phyloP scores from a whole-genome alignment of 2,888 invertebrate species.

The Orgyia antiqua region DNA sequence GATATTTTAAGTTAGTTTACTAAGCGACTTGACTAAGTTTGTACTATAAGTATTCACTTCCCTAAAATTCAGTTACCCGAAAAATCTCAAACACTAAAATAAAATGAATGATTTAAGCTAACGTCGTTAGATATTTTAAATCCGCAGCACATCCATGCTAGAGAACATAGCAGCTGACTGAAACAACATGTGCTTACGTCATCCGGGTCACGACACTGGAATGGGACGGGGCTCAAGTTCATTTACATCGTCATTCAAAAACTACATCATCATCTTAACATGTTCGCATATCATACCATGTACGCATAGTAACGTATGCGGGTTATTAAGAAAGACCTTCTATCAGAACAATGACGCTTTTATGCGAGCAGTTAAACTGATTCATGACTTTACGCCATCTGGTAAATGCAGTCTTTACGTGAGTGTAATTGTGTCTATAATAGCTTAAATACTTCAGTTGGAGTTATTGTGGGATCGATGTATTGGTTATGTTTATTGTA shows the following conservation, averaged over 20 bases:
- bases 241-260: slow-evolving; percentile 12
- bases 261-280: slow-evolving; percentile 8
- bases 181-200: slow-evolving; percentile 36
- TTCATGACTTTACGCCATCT: slow-evolving; percentile 23
- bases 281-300: slow-evolving; percentile 3
- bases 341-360: slow-evolving; percentile 45
- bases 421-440: slow-evolving; percentile 24
- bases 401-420: slow-evolving; percentile 19
- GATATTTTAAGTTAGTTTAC: no score
- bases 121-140: no score
- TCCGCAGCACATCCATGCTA: no score
- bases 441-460: slow-evolving; percentile 25
- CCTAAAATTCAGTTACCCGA: no score
- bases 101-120: no score
- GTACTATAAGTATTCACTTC: no score
- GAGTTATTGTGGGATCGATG: slow-evolving; percentile 30
- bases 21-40: no score
- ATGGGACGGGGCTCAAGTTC: slow-evolving; percentile 9
- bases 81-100: no score
- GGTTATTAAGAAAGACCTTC: slow-evolving; percentile 47
- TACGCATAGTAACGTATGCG: slow-evolving; percentile 19
- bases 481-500: slow-evolving; percentile 28
- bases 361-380: slow-evolving; percentile 19
- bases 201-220: slow-evolving; percentile 31
- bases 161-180: slow-evolving; percentile 17